These are phyloP conservation scores for Gobionotothen gibberifrons DNA, from an alignment of 2,797 vertebrate genomes.

Conservation along the genomic window DNA sequence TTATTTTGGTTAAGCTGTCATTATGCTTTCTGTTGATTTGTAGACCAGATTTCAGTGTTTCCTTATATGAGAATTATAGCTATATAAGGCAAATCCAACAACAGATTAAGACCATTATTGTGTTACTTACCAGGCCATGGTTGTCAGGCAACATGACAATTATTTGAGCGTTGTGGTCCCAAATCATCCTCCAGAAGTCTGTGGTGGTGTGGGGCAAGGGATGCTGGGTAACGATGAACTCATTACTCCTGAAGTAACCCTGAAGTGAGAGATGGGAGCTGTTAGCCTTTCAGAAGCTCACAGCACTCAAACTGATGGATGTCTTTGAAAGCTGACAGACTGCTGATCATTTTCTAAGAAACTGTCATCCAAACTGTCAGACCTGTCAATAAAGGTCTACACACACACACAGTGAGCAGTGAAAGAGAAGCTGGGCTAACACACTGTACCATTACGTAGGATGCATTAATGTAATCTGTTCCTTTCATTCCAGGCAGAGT, in stretches of 20 bases:
- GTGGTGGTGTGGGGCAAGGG: constrained; percentile 98
- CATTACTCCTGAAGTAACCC: constrained; percentile 98
- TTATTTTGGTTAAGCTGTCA: constrained; percentile 2
- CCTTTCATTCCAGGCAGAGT: constrained; percentile 98
- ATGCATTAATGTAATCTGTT: constrained; percentile 99
- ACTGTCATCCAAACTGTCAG: constrained; percentile 1
- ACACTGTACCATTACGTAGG: constrained; percentile 95
- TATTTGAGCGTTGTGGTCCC: constrained; percentile 99
- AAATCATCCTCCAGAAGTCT: constrained; percentile 99
- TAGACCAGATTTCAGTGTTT: neutral
- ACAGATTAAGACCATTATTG: neutral
- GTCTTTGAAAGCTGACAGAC: constrained; percentile 2
- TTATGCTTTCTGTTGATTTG: neutral
- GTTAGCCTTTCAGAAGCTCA: constrained; percentile 47
- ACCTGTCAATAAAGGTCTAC: constrained; percentile 2
- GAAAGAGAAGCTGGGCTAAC: constrained; percentile 18
- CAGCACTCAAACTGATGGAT: neutral
- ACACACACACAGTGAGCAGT: neutral
- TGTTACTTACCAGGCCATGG: constrained; percentile 91
- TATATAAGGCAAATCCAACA: neutral
- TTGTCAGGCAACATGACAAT: constrained; percentile 99
- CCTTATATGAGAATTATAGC: neutral
- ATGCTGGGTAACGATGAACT: constrained; percentile 99
- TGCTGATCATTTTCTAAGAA: constrained; percentile 14
- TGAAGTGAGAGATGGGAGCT: constrained; percentile 74